Base-by-base conservation (phyloP, 1,140 invertebrate genomes). In the Leptinotarsa defecta region DNA sequence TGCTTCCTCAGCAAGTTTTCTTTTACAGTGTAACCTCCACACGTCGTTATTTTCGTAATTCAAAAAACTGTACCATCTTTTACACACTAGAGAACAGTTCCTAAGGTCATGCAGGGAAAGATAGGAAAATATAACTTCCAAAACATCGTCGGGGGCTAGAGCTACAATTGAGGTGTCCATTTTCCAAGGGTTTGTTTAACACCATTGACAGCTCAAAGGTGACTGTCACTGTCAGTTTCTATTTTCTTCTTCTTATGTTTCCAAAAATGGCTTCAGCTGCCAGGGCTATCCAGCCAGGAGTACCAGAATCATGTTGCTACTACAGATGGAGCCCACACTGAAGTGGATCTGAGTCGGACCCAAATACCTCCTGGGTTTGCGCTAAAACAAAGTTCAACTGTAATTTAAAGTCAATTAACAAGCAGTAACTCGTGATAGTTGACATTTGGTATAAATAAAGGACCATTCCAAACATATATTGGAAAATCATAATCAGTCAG, bases 31-130 rank as follows among this genome's bases (percentile, higher is more conserved):
- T 83, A 93, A 89, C 80, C 96, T 89, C 98, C 98, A 99, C 57
- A 98, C 93, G 77, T 98, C 95, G 85, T 94, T 96, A 85, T 98
- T 96, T 87, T 98, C 96, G 86, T 98, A 94, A 84, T 92, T 94
- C 48, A 99, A 87, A 85, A 95, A 93, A 83, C 89, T 90, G 84
- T 96, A 94, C 97, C 97, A 99, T 77, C 91, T 93, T 87, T 95
- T 95, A 88, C 97, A 99, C 65, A 98, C 96, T 72, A 98, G 87
- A 63, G 95, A 92, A 89, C 96, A 98, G 85, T 93, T 94, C 81
- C 91, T 88, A 67, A 99, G 86, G 83, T 98, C 96, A 81, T 91
- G 91, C 61, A 98, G 87, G 81, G 93, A 91, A 83, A 99, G 87
- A 89, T 96, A 98, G 19, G 96, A 96, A 88, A 99, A 98, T 86